Evolutionary conservation across 1,140 invertebrate genomes (phyloP).

Genomic region (Cardiocondyla obscurior): DNA sequence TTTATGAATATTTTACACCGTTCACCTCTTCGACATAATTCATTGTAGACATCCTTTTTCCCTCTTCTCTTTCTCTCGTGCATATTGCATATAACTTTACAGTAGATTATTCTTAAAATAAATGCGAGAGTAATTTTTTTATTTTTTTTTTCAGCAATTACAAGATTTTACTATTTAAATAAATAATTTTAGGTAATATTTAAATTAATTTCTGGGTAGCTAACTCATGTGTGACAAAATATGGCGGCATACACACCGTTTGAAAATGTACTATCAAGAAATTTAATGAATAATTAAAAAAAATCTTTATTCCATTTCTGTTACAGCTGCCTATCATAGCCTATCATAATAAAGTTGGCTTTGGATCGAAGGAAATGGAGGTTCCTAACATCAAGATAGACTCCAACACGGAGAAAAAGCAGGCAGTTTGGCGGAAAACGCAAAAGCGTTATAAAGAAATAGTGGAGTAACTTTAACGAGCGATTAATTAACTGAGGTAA

Average conservation of each 20-base stretch:
- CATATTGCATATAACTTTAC: too few species aligned
- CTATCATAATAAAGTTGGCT: slow-evolving; percentile 80
- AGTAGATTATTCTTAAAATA: too few species aligned
- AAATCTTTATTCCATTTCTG: slow-evolving; percentile 22
- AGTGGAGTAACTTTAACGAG: slow-evolving; percentile 51
- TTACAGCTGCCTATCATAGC: slow-evolving; percentile 79
- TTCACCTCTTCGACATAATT: slow-evolving; percentile 28
- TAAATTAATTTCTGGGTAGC: too few species aligned
- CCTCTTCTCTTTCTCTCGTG: neutral
- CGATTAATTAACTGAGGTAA: neutral
- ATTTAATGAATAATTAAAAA: too few species aligned
- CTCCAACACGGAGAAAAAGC: slow-evolving; percentile 78
- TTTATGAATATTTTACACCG: slow-evolving; percentile 21
- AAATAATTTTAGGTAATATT: too few species aligned
- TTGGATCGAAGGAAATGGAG: slow-evolving; percentile 74
- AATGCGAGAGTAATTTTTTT: too few species aligned
- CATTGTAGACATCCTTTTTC: neutral
- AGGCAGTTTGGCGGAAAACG: slow-evolving; percentile 81
- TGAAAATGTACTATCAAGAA: too few species aligned
- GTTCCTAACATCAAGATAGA: slow-evolving; percentile 71
- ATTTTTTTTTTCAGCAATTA: too few species aligned
- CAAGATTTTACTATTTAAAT: too few species aligned
- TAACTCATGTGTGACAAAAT: too few species aligned
- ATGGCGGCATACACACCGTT: too few species aligned
- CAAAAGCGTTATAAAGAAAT: slow-evolving; percentile 81